Conservation (phyloP, 1,140 invertebrate species). For the Papilio helenus region DNA sequence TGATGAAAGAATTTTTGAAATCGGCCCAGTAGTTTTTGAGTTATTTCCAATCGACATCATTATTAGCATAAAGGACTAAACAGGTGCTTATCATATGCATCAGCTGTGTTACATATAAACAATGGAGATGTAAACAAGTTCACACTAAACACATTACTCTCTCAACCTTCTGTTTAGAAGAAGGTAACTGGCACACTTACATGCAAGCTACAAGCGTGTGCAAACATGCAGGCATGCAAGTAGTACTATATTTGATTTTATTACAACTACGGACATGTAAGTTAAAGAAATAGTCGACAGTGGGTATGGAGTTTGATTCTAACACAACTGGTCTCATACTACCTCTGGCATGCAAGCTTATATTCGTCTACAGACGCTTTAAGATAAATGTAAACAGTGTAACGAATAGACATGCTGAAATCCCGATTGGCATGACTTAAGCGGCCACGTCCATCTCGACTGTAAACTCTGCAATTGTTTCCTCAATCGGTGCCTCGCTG, state of each 20-base stretch:
- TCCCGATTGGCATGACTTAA: constrained; percentile 29
- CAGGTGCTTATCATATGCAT: constrained; percentile 10
- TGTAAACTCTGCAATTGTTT: constrained; percentile 39
- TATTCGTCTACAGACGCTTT: too few relatives aligned
- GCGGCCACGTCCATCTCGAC: constrained; percentile 31
- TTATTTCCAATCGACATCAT: constrained; percentile 16
- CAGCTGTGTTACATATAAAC: not conserved
- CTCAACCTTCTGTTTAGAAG: not conserved
- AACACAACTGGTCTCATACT: too few relatives aligned
- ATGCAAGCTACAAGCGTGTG: too few relatives aligned
- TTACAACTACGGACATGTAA: too few relatives aligned
- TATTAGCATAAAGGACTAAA: constrained; percentile 36
- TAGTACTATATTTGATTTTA: too few relatives aligned
- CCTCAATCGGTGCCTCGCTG: constrained; percentile 28
- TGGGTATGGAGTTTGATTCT: too few relatives aligned
- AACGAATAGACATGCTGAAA: constrained; percentile 14
- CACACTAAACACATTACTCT: not conserved
- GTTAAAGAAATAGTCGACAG: too few relatives aligned
- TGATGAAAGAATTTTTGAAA: too few relatives aligned
- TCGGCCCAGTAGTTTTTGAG: too few relatives aligned
- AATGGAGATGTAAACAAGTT: not conserved
- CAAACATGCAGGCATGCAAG: too few relatives aligned
- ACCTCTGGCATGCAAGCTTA: too few relatives aligned
- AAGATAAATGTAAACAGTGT: not conserved
- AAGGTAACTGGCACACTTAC: too few relatives aligned